Base-by-base conservation (phyloP, 2,113 vertebrate species). In the Crotalus horridus region DNA sequence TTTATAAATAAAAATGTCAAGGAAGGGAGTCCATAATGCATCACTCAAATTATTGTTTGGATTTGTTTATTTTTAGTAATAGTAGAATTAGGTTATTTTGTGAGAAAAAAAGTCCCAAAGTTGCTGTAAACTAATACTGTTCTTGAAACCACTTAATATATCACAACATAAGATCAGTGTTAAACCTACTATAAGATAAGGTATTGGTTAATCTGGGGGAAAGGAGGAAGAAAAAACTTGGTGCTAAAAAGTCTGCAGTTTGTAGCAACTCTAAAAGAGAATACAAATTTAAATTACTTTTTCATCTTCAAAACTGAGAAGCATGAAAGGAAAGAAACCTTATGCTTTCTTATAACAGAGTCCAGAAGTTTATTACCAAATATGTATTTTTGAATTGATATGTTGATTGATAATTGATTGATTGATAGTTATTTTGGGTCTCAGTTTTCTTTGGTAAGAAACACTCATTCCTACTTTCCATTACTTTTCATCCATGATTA, bases 1-100 rank as follows among this genome's bases (percentile, higher is more conserved):
- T 91, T 90, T 93, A 87, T 59, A 20, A 81, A 69, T 43, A 89
- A 33, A 81, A 94, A 92, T 56, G 33, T 58, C 39, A 24, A 59
- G 43, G 64, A 0, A 3, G 24, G 10, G 8, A 85, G 81, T 74
- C 17, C 26, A 46, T 24, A 89, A 61, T 86, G 29, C 26, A 39
- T 69, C 8, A 33, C 20, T 24, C 43, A 53, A 29, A 26, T 51
- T 6, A n/a, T 29, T 46, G 12, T 59, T 58, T 24, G 12, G n/a
- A 24, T 21, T 69, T 33, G 12, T 54, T 39, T 58, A 9, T 11
- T 56, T 17, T 21, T 23, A 59, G 4, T n/a, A 59, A 8, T 55
- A 61, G 6, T 15, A 55, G 7, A 12, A 20, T 90, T 74, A 39
- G 9, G 53, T 53, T 23, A 54, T 81, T 21, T 43, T 26, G 64